These are phyloP conservation scores for Chironomus riparius DNA, from an alignment of 2,888 invertebrate species.

Conservation along the genomic window DNA sequence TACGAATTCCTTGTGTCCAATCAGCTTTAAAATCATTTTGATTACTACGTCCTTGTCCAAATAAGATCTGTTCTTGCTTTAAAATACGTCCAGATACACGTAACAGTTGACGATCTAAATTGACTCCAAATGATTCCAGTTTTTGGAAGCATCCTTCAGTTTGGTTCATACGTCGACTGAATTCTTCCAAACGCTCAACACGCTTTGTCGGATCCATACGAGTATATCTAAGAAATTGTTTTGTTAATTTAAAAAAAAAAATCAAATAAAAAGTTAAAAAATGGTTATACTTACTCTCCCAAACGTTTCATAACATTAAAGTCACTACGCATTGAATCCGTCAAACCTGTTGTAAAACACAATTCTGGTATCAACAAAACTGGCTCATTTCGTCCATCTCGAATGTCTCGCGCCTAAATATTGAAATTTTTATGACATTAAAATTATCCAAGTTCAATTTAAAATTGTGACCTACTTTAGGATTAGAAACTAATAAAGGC, in stretches of 20 bases:
- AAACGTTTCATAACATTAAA: constrained; percentile 55
- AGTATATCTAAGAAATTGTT: constrained; percentile 49
- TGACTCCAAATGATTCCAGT: constrained; percentile 60
- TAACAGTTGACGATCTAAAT: constrained; percentile 54
- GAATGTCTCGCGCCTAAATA: constrained; percentile 59
- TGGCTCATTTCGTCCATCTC: constrained; percentile 57
- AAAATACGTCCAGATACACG: constrained; percentile 58
- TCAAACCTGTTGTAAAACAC: constrained; percentile 73
- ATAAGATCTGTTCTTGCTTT: constrained; percentile 53
- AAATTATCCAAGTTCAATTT: no score
- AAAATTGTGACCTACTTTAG: constrained; percentile 39
- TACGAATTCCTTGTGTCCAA: constrained; percentile 64
- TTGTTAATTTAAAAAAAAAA: no score
- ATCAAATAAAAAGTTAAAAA: no score
- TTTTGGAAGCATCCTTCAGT: constrained; percentile 49
- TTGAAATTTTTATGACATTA: no score
- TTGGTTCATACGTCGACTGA: constrained; percentile 53
- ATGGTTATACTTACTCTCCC: constrained; percentile 46
- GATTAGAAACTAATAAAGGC: constrained; percentile 67
- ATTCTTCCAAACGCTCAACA: constrained; percentile 55
- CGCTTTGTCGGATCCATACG: constrained; percentile 60
- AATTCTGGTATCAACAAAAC: constrained; percentile 76
- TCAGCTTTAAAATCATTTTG: constrained; percentile 46
- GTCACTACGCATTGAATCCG: constrained; percentile 55
- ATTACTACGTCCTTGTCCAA: constrained; percentile 42